phyloP scores from a whole-genome alignment of 2,113 vertebrate species.

The Onychostruthus taczanowskii region DNA sequence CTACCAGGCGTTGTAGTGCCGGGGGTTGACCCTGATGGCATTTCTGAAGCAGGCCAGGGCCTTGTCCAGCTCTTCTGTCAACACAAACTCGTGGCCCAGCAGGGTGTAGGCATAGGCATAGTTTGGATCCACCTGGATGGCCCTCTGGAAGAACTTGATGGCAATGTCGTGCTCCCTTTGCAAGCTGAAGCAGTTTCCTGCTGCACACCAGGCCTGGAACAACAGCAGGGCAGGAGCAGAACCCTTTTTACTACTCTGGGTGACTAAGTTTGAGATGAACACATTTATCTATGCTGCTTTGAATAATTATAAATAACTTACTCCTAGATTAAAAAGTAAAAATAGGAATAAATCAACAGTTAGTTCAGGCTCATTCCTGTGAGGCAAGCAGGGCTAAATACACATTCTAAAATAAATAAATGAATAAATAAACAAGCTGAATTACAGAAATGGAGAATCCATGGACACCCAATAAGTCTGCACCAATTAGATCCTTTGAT shows the following conservation, averaged over 20 bases:
- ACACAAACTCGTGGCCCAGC: slow-evolving; percentile 93
- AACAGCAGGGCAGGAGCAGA: neutral
- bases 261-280: neutral
- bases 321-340: neutral
- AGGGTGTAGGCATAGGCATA: slow-evolving; percentile 97
- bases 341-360: neutral
- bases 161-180: slow-evolving; percentile 97
- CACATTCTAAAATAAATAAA: neutral
- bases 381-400: neutral
- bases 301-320: neutral
- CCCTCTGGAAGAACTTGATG: slow-evolving; percentile 98
- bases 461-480: neutral
- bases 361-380: neutral
- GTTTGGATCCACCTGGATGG: slow-evolving; percentile 96
- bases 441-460: neutral
- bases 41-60: slow-evolving; percentile 95
- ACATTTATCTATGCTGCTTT: neutral
- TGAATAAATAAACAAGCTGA: neutral
- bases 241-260: neutral
- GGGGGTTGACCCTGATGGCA: slow-evolving; percentile 92
- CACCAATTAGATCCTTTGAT: neutral
- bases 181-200: slow-evolving; percentile 98
- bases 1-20: slow-evolving; percentile 96
- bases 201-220: slow-evolving; percentile 93
- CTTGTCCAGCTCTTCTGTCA: slow-evolving; percentile 97